Conservation (phyloP, 2,797 vertebrate genomes). For the Triplophysa yarkandensis region DNA sequence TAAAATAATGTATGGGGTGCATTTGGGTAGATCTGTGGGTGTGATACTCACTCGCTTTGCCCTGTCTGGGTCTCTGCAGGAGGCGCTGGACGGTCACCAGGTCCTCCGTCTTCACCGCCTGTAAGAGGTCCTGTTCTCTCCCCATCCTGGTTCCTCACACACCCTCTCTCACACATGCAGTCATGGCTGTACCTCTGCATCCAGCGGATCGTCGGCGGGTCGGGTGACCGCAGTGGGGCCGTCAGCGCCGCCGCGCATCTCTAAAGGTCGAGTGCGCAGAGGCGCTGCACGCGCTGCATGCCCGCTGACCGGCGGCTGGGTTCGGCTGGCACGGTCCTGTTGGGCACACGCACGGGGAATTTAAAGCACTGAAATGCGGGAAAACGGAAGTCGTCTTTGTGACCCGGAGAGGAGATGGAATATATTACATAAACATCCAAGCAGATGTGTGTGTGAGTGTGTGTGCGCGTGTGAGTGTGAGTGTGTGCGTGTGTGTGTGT, state of each 20-base stretch:
- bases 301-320: slow-evolving; percentile 18
- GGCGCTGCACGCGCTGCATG: slow-evolving; percentile 11
- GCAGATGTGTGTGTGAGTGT: slow-evolving; percentile 54
- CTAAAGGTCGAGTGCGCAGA: slow-evolving; percentile 31
- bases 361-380: slow-evolving; percentile 1
- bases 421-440: slow-evolving; percentile 60
- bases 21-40: slow-evolving; percentile 33
- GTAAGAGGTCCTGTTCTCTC: slow-evolving; percentile 97
- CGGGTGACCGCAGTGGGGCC: slow-evolving; percentile 62
- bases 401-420: slow-evolving; percentile 26
- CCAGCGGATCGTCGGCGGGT: slow-evolving; percentile 72
- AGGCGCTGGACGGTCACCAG: slow-evolving; percentile 90
- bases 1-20: too few relatives aligned
- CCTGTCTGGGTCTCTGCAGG: slow-evolving; percentile 92
- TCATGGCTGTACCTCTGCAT: slow-evolving; percentile 51
- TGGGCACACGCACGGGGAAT: slow-evolving; percentile 35
- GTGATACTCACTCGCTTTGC: slow-evolving; percentile 90
- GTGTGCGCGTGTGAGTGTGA: slow-evolving; percentile 27
- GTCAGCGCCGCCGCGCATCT: slow-evolving; percentile 44
- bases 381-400: slow-evolving; percentile 26
- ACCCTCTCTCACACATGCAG: slow-evolving; percentile 35
- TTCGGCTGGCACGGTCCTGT: too few relatives aligned
- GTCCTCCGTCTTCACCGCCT: slow-evolving; percentile 97
- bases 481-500: too few relatives aligned
- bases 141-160: slow-evolving; percentile 78